phyloP scores from a whole-genome alignment of 1,140 invertebrate genomes.

The Drosophila novamexicana region DNA sequence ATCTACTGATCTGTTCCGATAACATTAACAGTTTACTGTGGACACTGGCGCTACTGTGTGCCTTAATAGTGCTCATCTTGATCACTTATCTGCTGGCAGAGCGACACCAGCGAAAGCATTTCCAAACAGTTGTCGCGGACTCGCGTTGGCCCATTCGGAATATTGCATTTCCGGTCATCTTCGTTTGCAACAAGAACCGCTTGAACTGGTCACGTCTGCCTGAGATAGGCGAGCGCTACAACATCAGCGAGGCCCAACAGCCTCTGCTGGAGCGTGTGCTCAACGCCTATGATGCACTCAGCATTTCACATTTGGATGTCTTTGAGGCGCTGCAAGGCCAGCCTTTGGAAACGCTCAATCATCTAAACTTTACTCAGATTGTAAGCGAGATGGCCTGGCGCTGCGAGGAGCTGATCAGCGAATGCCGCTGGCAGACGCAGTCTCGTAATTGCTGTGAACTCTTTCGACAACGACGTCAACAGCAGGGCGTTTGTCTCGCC shows the following conservation, averaged over 20 bases:
- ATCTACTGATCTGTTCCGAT: background rate
- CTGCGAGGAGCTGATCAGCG: constrained; percentile 58
- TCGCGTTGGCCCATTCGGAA: constrained; percentile 55
- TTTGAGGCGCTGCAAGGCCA: constrained; percentile 30
- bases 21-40: constrained; percentile 14
- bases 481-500: constrained; percentile 51
- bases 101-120: constrained; percentile 54
- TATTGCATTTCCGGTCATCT: constrained; percentile 69
- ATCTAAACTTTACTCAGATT: constrained; percentile 70
- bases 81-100: constrained; percentile 52
- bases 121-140: constrained; percentile 61
- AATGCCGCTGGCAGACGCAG: constrained; percentile 56
- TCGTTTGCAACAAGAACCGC: constrained; percentile 75
- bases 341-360: constrained; percentile 46
- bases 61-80: constrained; percentile 54
- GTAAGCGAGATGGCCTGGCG: constrained; percentile 65
- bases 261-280: constrained; percentile 49
- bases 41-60: constrained; percentile 50
- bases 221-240: constrained; percentile 44
- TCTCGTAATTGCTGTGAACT: constrained; percentile 57
- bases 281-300: constrained; percentile 58
- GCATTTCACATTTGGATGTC: constrained; percentile 48
- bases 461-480: constrained; percentile 52
- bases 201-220: constrained; percentile 73
- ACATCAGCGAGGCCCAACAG: constrained; percentile 28